Evolutionary conservation across 2,797 vertebrate species (phyloP).

Genomic region (Rousettus madagascariensis): DNA sequence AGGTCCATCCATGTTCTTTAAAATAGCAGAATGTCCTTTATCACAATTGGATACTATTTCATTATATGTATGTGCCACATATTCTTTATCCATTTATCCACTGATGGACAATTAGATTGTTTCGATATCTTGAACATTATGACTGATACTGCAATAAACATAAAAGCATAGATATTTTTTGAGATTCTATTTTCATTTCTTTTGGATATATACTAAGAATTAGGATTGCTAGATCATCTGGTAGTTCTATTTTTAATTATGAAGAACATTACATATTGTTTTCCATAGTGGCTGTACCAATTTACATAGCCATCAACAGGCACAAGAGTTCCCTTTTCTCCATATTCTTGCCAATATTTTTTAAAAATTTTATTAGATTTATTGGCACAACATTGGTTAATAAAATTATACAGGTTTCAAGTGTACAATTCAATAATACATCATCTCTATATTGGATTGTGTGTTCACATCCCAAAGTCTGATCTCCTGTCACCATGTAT

Average conservation of each 20-base stretch:
- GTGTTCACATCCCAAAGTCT: too few species aligned
- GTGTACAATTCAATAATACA: too few species aligned
- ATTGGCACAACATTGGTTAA: too few species aligned
- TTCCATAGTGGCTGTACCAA: background rate
- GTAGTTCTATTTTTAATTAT: background rate
- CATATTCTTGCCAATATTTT: background rate
- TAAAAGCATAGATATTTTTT: background rate
- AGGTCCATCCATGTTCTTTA: background rate
- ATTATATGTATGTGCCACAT: background rate
- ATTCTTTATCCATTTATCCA: background rate
- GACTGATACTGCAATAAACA: background rate
- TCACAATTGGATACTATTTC: background rate
- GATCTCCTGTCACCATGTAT: too few species aligned
- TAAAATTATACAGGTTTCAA: too few species aligned
- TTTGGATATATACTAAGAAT: background rate
- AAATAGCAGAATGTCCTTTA: background rate
- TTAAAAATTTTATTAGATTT: too few species aligned
- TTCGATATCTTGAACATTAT: background rate
- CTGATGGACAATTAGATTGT: too few species aligned
- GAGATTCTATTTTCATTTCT: background rate
- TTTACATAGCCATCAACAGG: background rate
- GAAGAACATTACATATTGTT: background rate
- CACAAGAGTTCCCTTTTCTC: background rate
- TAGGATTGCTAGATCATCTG: background rate
- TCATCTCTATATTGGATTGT: too few species aligned